These are phyloP conservation scores for Platygyra sinensis DNA, from an alignment of 64 coral and sea anemone species.

Conservation along the genomic window DNA sequence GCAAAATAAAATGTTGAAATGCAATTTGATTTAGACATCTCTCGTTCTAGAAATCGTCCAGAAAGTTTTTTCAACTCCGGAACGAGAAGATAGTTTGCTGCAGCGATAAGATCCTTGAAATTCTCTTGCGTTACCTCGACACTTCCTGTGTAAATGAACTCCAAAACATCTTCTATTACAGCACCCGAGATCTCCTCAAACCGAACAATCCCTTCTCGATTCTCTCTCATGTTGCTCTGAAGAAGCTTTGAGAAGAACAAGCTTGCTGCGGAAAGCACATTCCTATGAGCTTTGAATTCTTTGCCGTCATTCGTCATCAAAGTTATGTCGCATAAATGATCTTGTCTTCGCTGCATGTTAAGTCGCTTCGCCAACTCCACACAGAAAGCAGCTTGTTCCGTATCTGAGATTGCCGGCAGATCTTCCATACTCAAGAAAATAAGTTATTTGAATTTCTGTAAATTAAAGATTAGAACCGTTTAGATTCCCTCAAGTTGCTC, in stretches of 20 bases:
- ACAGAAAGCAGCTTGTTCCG: not conserved
- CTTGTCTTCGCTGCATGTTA: not conserved
- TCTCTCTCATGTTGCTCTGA: constrained; percentile 2
- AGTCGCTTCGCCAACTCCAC: not conserved
- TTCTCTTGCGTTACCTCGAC: not conserved
- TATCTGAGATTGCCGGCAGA: not conserved
- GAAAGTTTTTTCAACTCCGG: not conserved
- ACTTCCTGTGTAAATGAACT: not conserved
- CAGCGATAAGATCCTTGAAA: not conserved
- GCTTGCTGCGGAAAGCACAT: not conserved
- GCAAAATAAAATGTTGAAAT: not conserved
- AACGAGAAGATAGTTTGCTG: constrained; percentile 14
- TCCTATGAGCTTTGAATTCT: not conserved
- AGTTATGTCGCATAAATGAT: not conserved
- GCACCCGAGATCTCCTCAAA: not conserved
- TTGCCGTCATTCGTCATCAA: not conserved
- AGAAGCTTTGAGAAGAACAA: not conserved
- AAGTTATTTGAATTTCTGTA: not conserved
- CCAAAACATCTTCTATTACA: constrained; percentile 25
- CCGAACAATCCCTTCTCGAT: not conserved
- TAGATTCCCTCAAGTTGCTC: not conserved
- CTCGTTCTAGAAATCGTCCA: not conserved
- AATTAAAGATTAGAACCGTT: not conserved
- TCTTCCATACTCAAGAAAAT: not conserved
- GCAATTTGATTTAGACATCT: not conserved